Percentiles rank a stretch among this genome's conserved stretches.
Conservation (phyloP, 2,797 vertebrate species). For the Pagetopsis macropterus region DNA sequence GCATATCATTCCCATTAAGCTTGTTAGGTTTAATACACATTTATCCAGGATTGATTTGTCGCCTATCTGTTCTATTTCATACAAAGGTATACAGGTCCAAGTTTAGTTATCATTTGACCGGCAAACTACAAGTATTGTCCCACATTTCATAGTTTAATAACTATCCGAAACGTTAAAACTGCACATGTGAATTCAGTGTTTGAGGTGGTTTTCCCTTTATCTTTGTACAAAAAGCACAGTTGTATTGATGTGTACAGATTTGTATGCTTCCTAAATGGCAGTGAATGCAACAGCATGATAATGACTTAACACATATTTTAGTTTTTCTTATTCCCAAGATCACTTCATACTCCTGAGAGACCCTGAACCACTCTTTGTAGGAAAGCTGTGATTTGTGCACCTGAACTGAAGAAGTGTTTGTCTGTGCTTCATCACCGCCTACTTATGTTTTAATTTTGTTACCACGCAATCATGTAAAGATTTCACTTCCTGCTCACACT, state of each 20-base stretch:
- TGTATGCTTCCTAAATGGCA: constrained; percentile 39
- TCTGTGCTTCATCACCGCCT: constrained; percentile 1
- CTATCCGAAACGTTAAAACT: not conserved
- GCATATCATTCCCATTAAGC: not conserved
- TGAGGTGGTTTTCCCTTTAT: constrained; percentile 41
- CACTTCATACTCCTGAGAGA: constrained; percentile 15
- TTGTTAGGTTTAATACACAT: not conserved
- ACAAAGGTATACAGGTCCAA: not conserved
- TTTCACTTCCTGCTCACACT: constrained; percentile 17
- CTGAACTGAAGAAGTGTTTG: constrained; percentile 21
- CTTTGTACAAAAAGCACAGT: constrained; percentile 15
- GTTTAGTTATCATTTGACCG: not conserved
- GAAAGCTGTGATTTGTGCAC: constrained; percentile 18
- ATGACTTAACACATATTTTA: constrained; percentile 33
- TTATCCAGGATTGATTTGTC: not conserved
- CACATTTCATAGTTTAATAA: not conserved
- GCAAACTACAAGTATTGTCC: not conserved
- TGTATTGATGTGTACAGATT: constrained; percentile 31
- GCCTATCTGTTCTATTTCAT: not conserved
- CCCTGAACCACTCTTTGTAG: not conserved
- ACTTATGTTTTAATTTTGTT: constrained; percentile 8
- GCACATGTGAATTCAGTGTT: constrained; percentile 24
- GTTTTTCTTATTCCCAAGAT: constrained; percentile 29
- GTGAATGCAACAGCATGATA: constrained; percentile 64
- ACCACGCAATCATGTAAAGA: constrained; percentile 21